Evolutionary conservation across 2,888 invertebrate genomes (phyloP).

Genomic region (Volucella bombylans): DNA sequence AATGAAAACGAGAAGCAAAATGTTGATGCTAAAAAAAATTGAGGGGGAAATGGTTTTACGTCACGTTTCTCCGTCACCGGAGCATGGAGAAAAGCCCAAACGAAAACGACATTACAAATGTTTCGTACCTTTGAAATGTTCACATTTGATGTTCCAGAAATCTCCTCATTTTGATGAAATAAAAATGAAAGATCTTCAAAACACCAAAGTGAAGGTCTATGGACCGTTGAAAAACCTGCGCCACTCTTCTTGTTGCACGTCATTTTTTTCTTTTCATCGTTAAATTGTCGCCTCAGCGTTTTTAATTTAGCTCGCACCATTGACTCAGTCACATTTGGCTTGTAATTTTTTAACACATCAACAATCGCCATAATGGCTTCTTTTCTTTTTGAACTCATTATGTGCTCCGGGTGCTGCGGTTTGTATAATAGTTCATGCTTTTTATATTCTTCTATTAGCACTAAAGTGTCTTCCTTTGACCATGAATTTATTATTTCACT

Average conservation of each 20-base stretch:
- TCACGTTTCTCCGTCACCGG: too few relatives aligned
- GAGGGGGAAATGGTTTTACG: too few relatives aligned
- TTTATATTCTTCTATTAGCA: slow-evolving; percentile 4
- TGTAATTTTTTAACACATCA: background rate
- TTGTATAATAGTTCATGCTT: background rate
- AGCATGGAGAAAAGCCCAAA: too few relatives aligned
- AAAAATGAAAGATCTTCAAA: slow-evolving; percentile 13
- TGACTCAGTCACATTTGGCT: slow-evolving; percentile 6
- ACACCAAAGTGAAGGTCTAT: slow-evolving; percentile 18
- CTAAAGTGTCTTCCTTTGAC: background rate
- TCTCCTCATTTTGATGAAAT: background rate
- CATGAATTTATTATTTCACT: background rate
- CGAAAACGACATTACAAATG: too few relatives aligned
- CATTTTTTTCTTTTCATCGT: slow-evolving; percentile 3
- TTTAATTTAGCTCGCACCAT: slow-evolving; percentile 2
- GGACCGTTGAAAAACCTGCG: background rate
- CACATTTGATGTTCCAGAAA: background rate
- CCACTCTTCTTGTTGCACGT: background rate
- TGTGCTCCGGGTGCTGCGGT: slow-evolving; percentile 2
- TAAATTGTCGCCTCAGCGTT: background rate
- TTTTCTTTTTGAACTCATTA: background rate
- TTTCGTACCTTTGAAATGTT: background rate
- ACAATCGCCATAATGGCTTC: slow-evolving; percentile 1
- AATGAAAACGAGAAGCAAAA: too few relatives aligned
- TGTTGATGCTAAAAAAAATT: too few relatives aligned